Conservation (phyloP, 2,113 vertebrate genomes). For the Erythrolamprus reginae region DNA sequence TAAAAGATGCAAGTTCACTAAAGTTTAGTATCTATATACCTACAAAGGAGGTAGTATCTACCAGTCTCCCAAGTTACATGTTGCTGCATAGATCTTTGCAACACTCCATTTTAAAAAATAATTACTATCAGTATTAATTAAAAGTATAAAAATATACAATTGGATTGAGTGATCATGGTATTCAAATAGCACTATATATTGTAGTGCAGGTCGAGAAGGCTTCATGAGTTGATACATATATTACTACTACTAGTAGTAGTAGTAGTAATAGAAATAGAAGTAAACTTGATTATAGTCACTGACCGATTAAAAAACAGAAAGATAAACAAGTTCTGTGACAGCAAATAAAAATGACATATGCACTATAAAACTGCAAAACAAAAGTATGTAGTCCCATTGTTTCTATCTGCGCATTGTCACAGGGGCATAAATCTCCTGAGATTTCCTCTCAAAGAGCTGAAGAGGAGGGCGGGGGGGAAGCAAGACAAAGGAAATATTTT, state of each 20-base stretch:
- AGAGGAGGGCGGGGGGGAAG: no score
- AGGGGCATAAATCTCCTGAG: neutral
- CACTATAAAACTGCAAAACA: neutral
- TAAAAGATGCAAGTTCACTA: neutral
- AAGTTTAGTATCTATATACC: neutral
- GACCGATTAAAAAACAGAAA: neutral
- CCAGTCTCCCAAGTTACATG: neutral
- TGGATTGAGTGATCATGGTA: neutral
- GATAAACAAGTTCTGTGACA: neutral
- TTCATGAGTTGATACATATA: neutral
- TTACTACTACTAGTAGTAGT: neutral
- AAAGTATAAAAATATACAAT: neutral
- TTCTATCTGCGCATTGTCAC: neutral
- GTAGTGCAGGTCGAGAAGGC: no score
- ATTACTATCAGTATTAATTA: neutral
- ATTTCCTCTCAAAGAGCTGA: neutral
- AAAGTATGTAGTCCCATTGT: neutral
- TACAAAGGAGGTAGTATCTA: neutral
- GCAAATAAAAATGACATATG: neutral
- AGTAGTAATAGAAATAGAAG: neutral
- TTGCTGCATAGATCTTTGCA: neutral
- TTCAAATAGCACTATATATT: neutral
- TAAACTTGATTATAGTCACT: neutral
- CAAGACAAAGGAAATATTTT: neutral
- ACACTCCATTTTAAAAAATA: neutral